Evolutionary conservation across 2,888 invertebrate species (phyloP).

Genomic region (Hypselothyrea guttata): DNA sequence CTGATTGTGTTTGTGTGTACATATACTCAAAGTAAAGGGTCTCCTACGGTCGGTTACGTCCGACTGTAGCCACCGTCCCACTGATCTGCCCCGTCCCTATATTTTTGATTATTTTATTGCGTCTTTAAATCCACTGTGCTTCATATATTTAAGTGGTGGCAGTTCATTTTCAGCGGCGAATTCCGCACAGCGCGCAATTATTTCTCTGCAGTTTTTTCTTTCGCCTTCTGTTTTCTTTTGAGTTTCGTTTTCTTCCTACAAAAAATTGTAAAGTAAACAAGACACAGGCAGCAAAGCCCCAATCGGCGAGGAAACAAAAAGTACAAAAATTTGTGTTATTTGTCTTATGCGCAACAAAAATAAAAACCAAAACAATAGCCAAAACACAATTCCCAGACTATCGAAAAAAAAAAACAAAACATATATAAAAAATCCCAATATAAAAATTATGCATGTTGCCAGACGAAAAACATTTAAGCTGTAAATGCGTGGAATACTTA

Average conservation of each 20-base stretch:
- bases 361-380: conserved; percentile 20
- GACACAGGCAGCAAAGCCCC: conserved; percentile 19
- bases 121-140: conserved; percentile 1
- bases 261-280: conserved; percentile 39
- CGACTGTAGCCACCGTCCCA: too few species aligned
- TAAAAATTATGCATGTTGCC: conserved; percentile 11
- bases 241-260: conserved; percentile 15
- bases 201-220: conserved; percentile 20
- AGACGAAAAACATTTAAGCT: conserved; percentile 12
- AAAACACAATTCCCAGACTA: conserved; percentile 7
- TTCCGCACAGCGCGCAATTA: conserved; percentile 27
- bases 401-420: not conserved
- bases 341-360: conserved; percentile 50
- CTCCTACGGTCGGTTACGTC: too few species aligned
- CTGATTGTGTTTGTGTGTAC: too few species aligned
- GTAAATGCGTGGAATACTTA: conserved; percentile 31
- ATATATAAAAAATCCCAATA: conserved; percentile 30
- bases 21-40: too few species aligned
- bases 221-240: conserved; percentile 19
- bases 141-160: conserved; percentile 14
- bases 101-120: not conserved
- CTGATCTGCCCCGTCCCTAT: too few species aligned
- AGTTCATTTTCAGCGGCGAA: conserved; percentile 19
- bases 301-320: conserved; percentile 56
- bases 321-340: conserved; percentile 32